Evolutionary conservation across 2,797 vertebrate genomes (phyloP).

Genomic region (Karalla daura): DNA sequence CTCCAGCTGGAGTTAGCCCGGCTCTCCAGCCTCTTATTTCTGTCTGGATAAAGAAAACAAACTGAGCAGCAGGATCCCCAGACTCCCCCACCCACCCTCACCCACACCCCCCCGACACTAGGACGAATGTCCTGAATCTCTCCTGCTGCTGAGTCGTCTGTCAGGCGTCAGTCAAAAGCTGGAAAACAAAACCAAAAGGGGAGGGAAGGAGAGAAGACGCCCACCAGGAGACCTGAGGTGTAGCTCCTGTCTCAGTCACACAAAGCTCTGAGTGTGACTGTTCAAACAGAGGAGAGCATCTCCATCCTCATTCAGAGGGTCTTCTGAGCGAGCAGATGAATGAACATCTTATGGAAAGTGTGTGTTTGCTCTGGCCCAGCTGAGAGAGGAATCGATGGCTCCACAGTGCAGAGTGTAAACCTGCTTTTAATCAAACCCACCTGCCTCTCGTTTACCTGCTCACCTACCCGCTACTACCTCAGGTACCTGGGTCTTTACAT

Average conservation of each 20-base stretch:
- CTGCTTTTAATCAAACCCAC: slow-evolving; percentile 29
- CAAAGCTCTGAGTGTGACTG: background rate
- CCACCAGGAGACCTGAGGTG: background rate
- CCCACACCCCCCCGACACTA: too few species aligned
- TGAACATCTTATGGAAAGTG: background rate
- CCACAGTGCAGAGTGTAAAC: background rate
- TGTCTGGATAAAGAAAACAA: too few species aligned
- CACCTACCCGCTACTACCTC: too few species aligned
- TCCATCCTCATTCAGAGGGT: too few species aligned
- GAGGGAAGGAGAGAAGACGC: background rate
- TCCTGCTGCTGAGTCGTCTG: background rate
- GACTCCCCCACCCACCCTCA: too few species aligned
- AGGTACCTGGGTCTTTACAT: too few species aligned
- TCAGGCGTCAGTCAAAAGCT: background rate
- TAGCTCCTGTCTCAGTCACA: background rate
- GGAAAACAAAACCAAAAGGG: background rate
- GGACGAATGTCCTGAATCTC: too few species aligned
- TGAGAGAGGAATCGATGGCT: background rate
- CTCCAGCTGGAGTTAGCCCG: too few species aligned
- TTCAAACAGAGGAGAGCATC: too few species aligned
- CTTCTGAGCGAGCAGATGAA: background rate
- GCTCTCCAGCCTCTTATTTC: too few species aligned
- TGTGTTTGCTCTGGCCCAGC: slow-evolving; percentile 4
- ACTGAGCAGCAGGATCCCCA: too few species aligned
- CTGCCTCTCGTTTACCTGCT: too few species aligned